Conservation (phyloP, 2,888 invertebrate species). For the Cosmia pyralina region DNA sequence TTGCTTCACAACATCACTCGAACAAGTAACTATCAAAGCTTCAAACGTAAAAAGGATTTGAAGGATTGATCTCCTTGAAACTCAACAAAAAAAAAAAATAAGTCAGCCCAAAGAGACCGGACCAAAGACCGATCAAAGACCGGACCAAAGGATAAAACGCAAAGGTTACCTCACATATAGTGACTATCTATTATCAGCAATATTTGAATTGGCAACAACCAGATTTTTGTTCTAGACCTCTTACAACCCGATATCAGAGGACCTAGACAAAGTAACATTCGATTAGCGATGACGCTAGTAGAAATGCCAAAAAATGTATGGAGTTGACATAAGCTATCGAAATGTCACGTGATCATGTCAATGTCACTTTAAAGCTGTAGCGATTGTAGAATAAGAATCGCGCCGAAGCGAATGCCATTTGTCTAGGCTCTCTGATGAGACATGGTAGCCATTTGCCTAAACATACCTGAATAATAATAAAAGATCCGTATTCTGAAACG, state of each 20-base stretch:
- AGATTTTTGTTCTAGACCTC: not conserved
- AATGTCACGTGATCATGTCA: too few relatives aligned
- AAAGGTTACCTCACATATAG: conserved; percentile 28
- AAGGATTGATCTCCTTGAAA: not conserved
- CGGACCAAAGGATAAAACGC: conserved; percentile 23
- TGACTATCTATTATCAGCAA: not conserved
- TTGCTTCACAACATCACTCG: not conserved
- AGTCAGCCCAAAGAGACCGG: conserved; percentile 18
- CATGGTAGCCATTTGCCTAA: conserved; percentile 6
- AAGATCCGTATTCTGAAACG: not conserved
- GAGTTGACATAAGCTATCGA: too few relatives aligned
- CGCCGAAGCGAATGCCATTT: too few relatives aligned
- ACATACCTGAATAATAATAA: conserved; percentile 45
- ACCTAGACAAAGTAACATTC: too few relatives aligned
- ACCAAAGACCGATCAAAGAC: conserved; percentile 17
- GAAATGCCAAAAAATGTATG: too few relatives aligned
- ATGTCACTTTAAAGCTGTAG: too few relatives aligned
- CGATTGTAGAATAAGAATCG: too few relatives aligned
- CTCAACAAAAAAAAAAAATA: conserved; percentile 9
- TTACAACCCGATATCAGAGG: not conserved
- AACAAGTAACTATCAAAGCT: conserved; percentile 16
- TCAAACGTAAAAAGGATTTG: conserved; percentile 14
- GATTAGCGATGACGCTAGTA: too few relatives aligned
- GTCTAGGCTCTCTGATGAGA: not conserved
- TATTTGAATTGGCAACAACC: conserved; percentile 12